Conservation (phyloP, 2,113 vertebrate genomes). For the Laticauda laticaudata region DNA sequence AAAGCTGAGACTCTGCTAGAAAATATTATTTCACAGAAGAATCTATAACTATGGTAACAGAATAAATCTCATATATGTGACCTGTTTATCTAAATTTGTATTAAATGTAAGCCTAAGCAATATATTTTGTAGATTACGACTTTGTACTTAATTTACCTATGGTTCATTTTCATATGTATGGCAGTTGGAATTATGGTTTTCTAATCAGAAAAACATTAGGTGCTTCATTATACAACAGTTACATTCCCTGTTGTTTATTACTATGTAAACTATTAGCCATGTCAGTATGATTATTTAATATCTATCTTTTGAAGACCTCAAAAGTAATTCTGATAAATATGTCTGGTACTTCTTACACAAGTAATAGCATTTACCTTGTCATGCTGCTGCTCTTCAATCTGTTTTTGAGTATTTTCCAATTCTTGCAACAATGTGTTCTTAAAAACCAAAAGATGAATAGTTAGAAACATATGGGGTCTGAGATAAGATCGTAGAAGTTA, state of each 20-base stretch:
- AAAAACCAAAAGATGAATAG: slow-evolving; percentile 41
- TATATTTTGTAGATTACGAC: neutral
- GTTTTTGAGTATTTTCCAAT: slow-evolving; percentile 91
- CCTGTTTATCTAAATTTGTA: neutral
- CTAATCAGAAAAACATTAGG: neutral
- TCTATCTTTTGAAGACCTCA: neutral
- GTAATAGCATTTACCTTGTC: slow-evolving; percentile 78
- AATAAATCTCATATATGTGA: neutral
- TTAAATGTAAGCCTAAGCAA: neutral
- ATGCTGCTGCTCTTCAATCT: slow-evolving; percentile 90
- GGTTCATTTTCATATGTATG: neutral
- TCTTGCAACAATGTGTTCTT: slow-evolving; percentile 93
- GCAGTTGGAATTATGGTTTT: slow-evolving; percentile 29
- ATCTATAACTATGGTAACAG: neutral
- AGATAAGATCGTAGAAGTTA: neutral
- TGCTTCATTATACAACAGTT: neutral
- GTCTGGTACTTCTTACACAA: neutral
- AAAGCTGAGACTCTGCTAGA: rapidly evolving
- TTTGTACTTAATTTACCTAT: neutral
- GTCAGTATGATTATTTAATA: neutral
- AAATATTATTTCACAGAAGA: neutral
- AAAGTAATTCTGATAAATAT: neutral
- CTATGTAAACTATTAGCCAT: neutral
- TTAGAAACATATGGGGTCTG: slow-evolving; percentile 1
- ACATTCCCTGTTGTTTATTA: neutral